Base-by-base conservation (phyloP, 2,888 invertebrate species). In the Neoscelio sp. region DNA sequence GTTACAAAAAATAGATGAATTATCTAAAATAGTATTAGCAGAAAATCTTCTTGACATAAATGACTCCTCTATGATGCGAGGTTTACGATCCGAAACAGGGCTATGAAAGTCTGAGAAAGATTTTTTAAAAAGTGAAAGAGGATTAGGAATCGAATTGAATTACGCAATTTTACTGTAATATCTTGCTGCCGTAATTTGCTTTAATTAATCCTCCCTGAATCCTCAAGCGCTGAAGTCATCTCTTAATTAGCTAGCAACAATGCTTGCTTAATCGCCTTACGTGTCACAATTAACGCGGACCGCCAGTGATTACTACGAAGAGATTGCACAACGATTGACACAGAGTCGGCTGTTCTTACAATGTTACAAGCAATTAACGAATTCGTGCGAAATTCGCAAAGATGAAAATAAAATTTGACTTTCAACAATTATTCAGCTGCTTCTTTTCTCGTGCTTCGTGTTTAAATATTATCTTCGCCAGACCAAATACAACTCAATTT, bases 231-330 rank as follows among this genome's bases (percentile, higher is more conserved):
- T 82, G 80, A 83, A 88, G 85, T 84, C 85, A 83, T 87, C 85
- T 86, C 87, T 88, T 87, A 88, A 89, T 89, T 89, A 87, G 83
- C 83, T 78, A 80, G 85, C 85, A 84, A 87, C 87, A 87, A 86
- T 87, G 85, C 85, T 82, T 60, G 77, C 82, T 86, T 85, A 87
- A 88, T 87, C 86, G 86, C 81, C 85, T 87, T 85, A 87, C 86
- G 86, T 86, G 87, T 87, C 84, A 83, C 86, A 87, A 88, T 89
- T 89, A 88, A 84, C 84, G 81, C 84, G 65, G 73, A 82, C 70
- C 73, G 78, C 78, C 80, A 64, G 75, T 76, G 81, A 87, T 84
- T 84, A 82, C 82, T 77, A 62, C 81, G 81, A 82, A 82, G 80
- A 83, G 85, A 84, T 84, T 85, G 78, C 74, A 68, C 75, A 52